phyloP scores from a whole-genome alignment of 1,140 invertebrate genomes.

The Asobara japonica region DNA sequence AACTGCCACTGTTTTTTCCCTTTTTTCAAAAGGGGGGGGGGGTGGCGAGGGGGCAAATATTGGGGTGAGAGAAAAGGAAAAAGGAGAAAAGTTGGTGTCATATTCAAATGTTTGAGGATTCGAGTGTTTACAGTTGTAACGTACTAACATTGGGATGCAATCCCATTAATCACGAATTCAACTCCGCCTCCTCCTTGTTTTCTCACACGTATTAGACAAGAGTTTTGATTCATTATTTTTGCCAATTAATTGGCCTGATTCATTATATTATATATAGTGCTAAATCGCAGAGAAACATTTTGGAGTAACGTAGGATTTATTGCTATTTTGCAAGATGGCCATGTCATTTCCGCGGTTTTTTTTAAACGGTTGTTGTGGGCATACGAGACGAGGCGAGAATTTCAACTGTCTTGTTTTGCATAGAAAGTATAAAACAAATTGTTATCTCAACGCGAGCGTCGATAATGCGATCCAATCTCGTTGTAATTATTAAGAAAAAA shows the following conservation, averaged over 20 bases:
- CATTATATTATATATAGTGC: neutral
- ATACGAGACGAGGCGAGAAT: too few relatives aligned
- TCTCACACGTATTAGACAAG: neutral
- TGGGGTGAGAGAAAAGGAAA: neutral
- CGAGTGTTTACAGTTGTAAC: constrained; percentile 28
- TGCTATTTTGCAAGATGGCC: too few relatives aligned
- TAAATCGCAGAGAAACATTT: too few relatives aligned
- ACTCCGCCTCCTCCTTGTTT: neutral
- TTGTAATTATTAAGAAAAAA: too few relatives aligned
- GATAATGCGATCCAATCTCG: too few relatives aligned
- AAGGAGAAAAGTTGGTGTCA: constrained; percentile 6
- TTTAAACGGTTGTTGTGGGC: too few relatives aligned
- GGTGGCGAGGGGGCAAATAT: neutral
- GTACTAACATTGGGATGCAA: constrained; percentile 41
- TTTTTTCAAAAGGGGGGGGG: neutral
- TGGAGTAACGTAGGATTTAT: too few relatives aligned
- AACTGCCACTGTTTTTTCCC: neutral
- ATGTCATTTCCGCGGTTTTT: too few relatives aligned
- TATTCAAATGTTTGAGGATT: constrained; percentile 5
- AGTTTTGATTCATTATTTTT: too few relatives aligned
- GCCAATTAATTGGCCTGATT: neutral
- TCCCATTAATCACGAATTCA: neutral
- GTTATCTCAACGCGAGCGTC: too few relatives aligned
- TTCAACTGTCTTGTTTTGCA: too few relatives aligned
- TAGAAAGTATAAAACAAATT: too few relatives aligned